These are phyloP conservation scores for Drosophila bipectinata DNA, from an alignment of 1,140 invertebrate genomes.

Conservation along the genomic window DNA sequence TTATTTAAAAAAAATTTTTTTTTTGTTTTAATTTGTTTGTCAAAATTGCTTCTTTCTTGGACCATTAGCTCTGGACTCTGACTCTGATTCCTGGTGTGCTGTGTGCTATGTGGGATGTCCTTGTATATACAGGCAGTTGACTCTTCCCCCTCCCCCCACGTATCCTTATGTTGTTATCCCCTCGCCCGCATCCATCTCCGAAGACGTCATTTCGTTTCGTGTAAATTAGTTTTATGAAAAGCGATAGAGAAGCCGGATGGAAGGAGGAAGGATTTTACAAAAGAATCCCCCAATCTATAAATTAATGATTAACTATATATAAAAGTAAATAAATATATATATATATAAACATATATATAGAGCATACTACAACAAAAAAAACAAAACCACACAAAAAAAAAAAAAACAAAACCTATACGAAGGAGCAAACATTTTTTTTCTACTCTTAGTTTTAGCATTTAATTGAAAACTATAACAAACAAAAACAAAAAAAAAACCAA, in stretches of 20 bases:
- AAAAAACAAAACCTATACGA: constrained; percentile 7
- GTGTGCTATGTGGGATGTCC: not conserved
- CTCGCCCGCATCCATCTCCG: not conserved
- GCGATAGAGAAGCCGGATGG: not conserved
- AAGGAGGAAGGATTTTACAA: constrained; percentile 17
- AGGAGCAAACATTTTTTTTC: constrained; percentile 43
- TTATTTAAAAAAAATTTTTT: not conserved
- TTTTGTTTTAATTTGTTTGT: not conserved
- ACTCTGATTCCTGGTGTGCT: not conserved
- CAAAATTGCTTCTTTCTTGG: not conserved
- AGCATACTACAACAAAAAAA: constrained; percentile 15
- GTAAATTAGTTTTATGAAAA: constrained; percentile 24
- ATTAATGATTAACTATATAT: not conserved
- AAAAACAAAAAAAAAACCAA: constrained; percentile 10
- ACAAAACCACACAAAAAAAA: not conserved
- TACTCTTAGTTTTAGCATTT: constrained; percentile 61
- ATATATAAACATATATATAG: constrained; percentile 20
- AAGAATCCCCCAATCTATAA: constrained; percentile 15
- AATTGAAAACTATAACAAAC: constrained; percentile 23
- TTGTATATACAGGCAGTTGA: constrained; percentile 35
- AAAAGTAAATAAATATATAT: constrained; percentile 28
- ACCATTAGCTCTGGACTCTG: not conserved
- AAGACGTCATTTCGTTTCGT: constrained; percentile 30
- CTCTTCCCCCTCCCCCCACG: not conserved
- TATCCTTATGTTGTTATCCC: not conserved